These are phyloP conservation scores for Thereva nobilitata DNA, from an alignment of 2,888 invertebrate species.

Conservation along the genomic window DNA sequence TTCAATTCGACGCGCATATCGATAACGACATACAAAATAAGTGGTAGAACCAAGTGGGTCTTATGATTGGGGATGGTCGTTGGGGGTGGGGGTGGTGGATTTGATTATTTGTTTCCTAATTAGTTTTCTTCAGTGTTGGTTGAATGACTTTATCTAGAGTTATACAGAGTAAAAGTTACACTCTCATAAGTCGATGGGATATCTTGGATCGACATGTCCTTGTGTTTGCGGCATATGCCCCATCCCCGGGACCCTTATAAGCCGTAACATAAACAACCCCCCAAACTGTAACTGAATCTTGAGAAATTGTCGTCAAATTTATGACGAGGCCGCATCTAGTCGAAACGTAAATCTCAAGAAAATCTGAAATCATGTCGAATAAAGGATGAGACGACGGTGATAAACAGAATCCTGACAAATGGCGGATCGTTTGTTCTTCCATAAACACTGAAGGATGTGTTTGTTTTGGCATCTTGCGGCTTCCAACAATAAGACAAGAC, in stretches of 20 bases:
- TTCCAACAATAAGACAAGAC: conserved; percentile 33
- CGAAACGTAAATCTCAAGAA: conserved; percentile 30
- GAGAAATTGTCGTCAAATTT: conserved; percentile 31
- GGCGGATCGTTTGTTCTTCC: conserved; percentile 40
- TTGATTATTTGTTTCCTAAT: too few species aligned
- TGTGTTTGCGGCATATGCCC: not conserved
- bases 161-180: too few species aligned
- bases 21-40: too few species aligned
- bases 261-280: conserved; percentile 22
- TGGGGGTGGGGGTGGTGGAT: too few species aligned
- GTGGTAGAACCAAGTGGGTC: too few species aligned
- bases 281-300: not conserved
- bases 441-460: conserved; percentile 40
- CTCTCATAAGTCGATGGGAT: not conserved
- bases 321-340: conserved; percentile 27
- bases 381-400: conserved; percentile 23
- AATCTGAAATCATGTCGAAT: conserved; percentile 32
- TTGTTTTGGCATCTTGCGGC: conserved; percentile 40
- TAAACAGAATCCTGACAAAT: conserved; percentile 40
- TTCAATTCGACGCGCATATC: not conserved
- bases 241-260: not conserved
- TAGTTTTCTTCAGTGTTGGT: too few species aligned
- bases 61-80: too few species aligned
- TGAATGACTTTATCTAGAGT: too few species aligned
- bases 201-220: not conserved